phyloP scores from a whole-genome alignment of 2,888 invertebrate species.

The Hololepta plana region DNA sequence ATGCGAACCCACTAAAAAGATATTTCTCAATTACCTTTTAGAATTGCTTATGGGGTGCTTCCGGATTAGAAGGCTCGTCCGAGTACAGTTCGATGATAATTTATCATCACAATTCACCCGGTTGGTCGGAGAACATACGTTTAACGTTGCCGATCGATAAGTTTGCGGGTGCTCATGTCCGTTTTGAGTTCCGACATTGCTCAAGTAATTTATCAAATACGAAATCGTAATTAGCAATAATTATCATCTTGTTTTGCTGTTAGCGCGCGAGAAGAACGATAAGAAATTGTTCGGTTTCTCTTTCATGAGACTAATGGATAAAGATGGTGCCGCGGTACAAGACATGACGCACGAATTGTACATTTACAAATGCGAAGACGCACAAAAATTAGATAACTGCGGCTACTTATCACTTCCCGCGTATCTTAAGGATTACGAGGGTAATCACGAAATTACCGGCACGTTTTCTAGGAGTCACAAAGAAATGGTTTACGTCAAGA shows the following conservation, averaged over 20 bases:
- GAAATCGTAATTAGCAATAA: too few relatives aligned
- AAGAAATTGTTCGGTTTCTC: constrained; percentile 84
- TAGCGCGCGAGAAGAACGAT: constrained; percentile 77
- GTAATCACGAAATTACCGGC: constrained; percentile 32
- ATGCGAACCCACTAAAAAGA: constrained; percentile 2
- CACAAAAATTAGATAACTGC: constrained; percentile 43
- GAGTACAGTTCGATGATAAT: constrained; percentile 76
- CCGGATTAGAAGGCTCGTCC: constrained; percentile 55
- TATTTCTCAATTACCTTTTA: constrained; percentile 18
- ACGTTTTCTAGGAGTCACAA: constrained; percentile 64
- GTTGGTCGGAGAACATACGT: constrained; percentile 79
- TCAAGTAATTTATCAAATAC: constrained; percentile 52
- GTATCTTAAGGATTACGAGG: constrained; percentile 42
- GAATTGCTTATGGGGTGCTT: constrained; percentile 76
- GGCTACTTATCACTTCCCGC: constrained; percentile 47
- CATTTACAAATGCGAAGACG: constrained; percentile 85
- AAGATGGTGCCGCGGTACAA: constrained; percentile 73
- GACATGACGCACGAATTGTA: constrained; percentile 81
- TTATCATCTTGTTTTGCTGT: too few relatives aligned
- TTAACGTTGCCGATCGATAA: constrained; percentile 82
- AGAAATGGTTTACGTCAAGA: constrained; percentile 66
- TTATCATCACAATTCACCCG: constrained; percentile 87
- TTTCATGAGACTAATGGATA: constrained; percentile 78
- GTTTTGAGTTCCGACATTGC: constrained; percentile 85
- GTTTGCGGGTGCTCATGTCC: constrained; percentile 79